Evolutionary conservation across 2,113 vertebrate species (phyloP).

Genomic region (Puntigrus tetrazona): DNA sequence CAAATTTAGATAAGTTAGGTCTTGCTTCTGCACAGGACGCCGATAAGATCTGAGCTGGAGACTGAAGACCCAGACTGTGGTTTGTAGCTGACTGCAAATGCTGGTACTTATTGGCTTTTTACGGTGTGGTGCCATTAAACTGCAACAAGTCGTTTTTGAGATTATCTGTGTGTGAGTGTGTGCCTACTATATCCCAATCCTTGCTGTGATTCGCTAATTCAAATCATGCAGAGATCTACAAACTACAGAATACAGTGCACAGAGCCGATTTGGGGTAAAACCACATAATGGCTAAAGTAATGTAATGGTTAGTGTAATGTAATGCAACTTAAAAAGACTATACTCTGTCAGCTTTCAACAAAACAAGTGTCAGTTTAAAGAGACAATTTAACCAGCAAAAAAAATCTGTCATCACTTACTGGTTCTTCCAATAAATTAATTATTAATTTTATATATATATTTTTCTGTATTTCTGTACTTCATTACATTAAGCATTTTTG

Average conservation of each 20-base stretch:
- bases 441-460: no score
- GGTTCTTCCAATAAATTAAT: neutral
- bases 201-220: neutral
- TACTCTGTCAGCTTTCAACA: neutral
- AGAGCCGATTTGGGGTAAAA: neutral
- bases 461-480: no score
- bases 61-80: slow-evolving; percentile 16
- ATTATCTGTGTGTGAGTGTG: neutral
- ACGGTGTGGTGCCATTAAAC: neutral
- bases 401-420: no score
- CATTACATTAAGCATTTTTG: no score
- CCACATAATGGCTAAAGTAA: neutral
- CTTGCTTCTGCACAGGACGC: slow-evolving; percentile 6
- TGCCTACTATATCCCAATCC: neutral
- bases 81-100: slow-evolving; percentile 26
- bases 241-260: neutral
- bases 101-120: slow-evolving; percentile 22
- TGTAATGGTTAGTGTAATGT: neutral
- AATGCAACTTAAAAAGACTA: neutral
- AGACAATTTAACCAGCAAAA: neutral
- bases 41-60: slow-evolving; percentile 16
- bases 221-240: neutral
- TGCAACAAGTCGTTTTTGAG: neutral
- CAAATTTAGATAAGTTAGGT: slow-evolving; percentile 41
- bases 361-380: neutral